These are phyloP conservation scores for Scaptomyza cyrtandrae DNA, from an alignment of 2,888 invertebrate genomes.

Conservation along the genomic window DNA sequence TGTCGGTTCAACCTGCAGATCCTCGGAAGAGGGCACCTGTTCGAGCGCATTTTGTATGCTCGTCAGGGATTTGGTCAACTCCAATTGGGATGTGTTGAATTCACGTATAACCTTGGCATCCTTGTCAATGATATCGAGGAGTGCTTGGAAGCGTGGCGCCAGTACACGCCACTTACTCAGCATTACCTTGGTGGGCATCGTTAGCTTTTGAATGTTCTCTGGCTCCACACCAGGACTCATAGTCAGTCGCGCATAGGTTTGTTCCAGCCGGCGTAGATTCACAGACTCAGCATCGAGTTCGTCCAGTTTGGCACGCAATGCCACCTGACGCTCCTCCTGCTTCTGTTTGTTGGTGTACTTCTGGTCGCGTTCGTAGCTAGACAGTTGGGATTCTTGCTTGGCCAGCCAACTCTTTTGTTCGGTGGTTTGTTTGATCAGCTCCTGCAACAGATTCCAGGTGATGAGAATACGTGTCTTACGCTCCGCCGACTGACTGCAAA, in stretches of 20 bases:
- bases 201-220: slow-evolving; percentile 88
- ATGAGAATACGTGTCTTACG: slow-evolving; percentile 88
- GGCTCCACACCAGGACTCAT: slow-evolving; percentile 89
- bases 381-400: slow-evolving; percentile 87
- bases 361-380: slow-evolving; percentile 87
- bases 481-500: slow-evolving; percentile 90
- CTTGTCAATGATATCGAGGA: slow-evolving; percentile 86
- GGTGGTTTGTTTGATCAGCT: slow-evolving; percentile 86
- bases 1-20: slow-evolving; percentile 78
- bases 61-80: slow-evolving; percentile 89
- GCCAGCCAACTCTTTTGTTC: slow-evolving; percentile 88
- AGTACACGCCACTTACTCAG: slow-evolving; percentile 89
- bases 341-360: slow-evolving; percentile 86
- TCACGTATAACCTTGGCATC: slow-evolving; percentile 88
- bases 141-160: slow-evolving; percentile 86
- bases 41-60: slow-evolving; percentile 90
- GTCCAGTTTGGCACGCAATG: slow-evolving; percentile 86
- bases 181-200: slow-evolving; percentile 86
- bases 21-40: slow-evolving; percentile 87
- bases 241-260: slow-evolving; percentile 89
- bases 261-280: slow-evolving; percentile 88
- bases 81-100: slow-evolving; percentile 89
- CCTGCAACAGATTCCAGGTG: slow-evolving; percentile 87
- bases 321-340: slow-evolving; percentile 86
- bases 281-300: slow-evolving; percentile 86